phyloP scores from a whole-genome alignment of 2,888 invertebrate genomes.

The Yponomeuta sedellus region DNA sequence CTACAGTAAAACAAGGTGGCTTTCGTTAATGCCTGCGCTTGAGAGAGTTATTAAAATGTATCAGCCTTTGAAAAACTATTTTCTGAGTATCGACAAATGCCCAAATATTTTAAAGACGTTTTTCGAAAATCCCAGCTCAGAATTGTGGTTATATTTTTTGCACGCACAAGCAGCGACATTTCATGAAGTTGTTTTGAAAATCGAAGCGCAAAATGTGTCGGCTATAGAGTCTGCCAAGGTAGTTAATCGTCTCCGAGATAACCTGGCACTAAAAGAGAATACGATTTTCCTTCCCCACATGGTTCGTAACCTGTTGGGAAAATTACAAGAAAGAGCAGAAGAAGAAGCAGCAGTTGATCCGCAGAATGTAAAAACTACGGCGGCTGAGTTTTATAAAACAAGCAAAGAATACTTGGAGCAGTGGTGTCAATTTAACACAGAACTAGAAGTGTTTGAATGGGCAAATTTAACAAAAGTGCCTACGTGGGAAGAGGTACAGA shows the following conservation, averaged over 20 bases:
- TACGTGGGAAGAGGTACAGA: constrained; percentile 27
- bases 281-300: constrained; percentile 29
- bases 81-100: constrained; percentile 34
- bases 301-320: constrained; percentile 26
- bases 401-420: constrained; percentile 33
- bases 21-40: constrained; percentile 18
- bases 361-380: constrained; percentile 26
- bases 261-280: constrained; percentile 24
- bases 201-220: constrained; percentile 28
- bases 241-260: constrained; percentile 28
- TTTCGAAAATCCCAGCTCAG: constrained; percentile 31
- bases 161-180: constrained; percentile 27
- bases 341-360: no score
- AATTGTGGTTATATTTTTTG: constrained; percentile 31
- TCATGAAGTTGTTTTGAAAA: constrained; percentile 28
- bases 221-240: constrained; percentile 27
- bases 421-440: constrained; percentile 26
- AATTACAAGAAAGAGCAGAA: constrained; percentile 32
- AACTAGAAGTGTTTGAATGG: constrained; percentile 34
- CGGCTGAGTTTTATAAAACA: constrained; percentile 32
- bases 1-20: constrained; percentile 20
- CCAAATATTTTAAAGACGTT: constrained; percentile 28
- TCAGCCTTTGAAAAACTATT: constrained; percentile 33
- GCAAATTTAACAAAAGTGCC: constrained; percentile 25
- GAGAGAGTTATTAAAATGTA: constrained; percentile 34